phyloP scores from a whole-genome alignment of 2,797 vertebrate genomes.

The Spinibarbus caldwelli region DNA sequence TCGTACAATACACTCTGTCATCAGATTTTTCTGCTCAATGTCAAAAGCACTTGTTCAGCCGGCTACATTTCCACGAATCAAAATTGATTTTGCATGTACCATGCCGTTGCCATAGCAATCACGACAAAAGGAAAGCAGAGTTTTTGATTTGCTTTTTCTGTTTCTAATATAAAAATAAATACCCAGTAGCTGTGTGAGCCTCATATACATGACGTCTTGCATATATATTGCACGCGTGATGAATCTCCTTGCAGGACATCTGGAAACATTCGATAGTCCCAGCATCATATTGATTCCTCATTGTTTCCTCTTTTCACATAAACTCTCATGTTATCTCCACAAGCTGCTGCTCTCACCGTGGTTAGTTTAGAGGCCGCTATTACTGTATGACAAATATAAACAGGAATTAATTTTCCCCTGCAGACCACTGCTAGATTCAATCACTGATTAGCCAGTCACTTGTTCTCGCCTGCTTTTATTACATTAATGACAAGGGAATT shows the following conservation, averaged over 20 bases:
- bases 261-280: background rate
- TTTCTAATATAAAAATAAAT: constrained; percentile 1
- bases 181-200: background rate
- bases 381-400: constrained; percentile 49
- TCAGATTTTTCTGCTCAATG: constrained; percentile 50
- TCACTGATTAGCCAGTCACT: constrained; percentile 52
- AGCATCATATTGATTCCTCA: constrained; percentile 36
- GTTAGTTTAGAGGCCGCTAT: constrained; percentile 32
- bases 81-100: constrained; percentile 48
- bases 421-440: constrained; percentile 51
- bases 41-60: constrained; percentile 46
- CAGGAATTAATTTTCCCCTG: constrained; percentile 42
- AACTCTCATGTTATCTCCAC: constrained; percentile 24
- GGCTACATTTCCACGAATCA: constrained; percentile 28
- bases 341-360: constrained; percentile 39
- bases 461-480: constrained; percentile 56
- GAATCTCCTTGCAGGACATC: background rate
- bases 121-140: constrained; percentile 21
- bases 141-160: constrained; percentile 20
- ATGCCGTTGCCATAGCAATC: constrained; percentile 36
- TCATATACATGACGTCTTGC: background rate
- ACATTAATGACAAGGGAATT: constrained; percentile 68
- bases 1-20: constrained; percentile 42
- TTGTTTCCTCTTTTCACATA: constrained; percentile 18
- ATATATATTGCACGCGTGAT: constrained; percentile 20